Conservation (phyloP, 1,140 invertebrate species). For the Hormaphis cornu region DNA sequence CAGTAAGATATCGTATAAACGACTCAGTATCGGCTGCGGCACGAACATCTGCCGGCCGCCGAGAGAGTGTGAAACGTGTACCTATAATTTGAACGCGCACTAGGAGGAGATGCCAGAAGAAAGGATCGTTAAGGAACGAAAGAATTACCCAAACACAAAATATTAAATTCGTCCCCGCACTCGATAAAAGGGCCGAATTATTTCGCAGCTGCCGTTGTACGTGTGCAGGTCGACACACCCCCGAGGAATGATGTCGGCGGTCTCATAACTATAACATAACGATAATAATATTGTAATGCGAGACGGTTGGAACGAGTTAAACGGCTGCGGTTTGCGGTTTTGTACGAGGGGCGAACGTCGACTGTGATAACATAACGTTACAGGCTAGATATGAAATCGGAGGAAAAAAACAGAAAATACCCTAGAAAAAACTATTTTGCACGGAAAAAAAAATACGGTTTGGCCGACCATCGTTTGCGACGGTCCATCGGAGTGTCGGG, state of each 20-base stretch:
- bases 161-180: background rate
- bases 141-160: background rate
- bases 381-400: no score
- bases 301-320: background rate
- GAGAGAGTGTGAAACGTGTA: slow-evolving; percentile 14
- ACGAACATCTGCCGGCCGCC: slow-evolving; percentile 7
- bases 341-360: no score
- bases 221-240: background rate
- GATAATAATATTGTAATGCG: background rate
- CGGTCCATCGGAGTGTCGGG: no score
- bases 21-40: background rate
- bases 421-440: no score
- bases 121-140: slow-evolving; percentile 24
- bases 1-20: background rate
- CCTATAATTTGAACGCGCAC: background rate
- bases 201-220: background rate
- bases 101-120: slow-evolving; percentile 11
- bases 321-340: background rate
- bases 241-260: background rate
- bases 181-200: background rate
- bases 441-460: no score
- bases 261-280: background rate
- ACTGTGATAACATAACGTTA: no score
- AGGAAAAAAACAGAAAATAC: no score
- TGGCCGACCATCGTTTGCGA: no score